phyloP scores from a whole-genome alignment of 1,140 invertebrate genomes.

The Rhizoglyphus robini region DNA sequence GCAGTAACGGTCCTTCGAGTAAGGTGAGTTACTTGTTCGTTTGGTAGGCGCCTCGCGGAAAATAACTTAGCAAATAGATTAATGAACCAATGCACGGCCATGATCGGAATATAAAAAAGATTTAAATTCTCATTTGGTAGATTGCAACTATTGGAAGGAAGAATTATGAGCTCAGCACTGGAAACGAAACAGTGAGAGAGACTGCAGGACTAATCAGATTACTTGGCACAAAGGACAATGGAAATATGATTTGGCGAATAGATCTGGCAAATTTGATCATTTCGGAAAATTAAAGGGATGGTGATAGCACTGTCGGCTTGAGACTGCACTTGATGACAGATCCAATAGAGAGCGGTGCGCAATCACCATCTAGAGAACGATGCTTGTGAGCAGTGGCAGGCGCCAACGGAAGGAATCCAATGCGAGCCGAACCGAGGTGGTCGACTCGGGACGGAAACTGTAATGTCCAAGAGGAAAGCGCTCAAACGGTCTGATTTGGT shows the following conservation, averaged over 20 bases:
- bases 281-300: constrained; percentile 8
- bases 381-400: not conserved
- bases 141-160: not conserved
- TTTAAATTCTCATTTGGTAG: constrained; percentile 1
- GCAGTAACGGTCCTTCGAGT: too few relatives aligned
- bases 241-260: constrained; percentile 5
- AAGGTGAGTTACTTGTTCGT: too few relatives aligned
- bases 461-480: not conserved
- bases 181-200: not conserved
- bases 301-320: not conserved
- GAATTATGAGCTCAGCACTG: not conserved
- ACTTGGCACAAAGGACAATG: too few relatives aligned
- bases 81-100: too few relatives aligned
- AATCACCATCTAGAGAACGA: too few relatives aligned
- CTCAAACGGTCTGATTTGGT: not conserved
- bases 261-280: not conserved
- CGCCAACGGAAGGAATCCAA: too few relatives aligned
- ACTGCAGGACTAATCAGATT: constrained; percentile 5
- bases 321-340: not conserved
- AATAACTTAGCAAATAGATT: too few relatives aligned
- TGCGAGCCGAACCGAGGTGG: too few relatives aligned
- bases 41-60: too few relatives aligned
- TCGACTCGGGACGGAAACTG: not conserved
- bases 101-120: constrained; percentile 12
- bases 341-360: too few relatives aligned